Base-by-base conservation (phyloP, 1,140 invertebrate genomes). In the Rhyzopertha dominica region DNA sequence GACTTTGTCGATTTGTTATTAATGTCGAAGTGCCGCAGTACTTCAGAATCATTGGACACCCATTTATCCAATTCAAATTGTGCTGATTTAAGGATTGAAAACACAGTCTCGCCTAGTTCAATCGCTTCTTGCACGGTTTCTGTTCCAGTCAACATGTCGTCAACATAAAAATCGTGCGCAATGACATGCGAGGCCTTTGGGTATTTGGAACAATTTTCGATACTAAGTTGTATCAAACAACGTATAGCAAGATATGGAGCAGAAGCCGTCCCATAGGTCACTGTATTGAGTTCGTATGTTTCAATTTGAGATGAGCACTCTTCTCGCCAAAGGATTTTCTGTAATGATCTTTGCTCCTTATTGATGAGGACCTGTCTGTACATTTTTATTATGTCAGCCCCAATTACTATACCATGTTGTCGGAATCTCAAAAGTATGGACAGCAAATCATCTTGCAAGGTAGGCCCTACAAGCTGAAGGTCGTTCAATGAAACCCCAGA, bases 351-450 rank as follows among this genome's bases (percentile, higher is more conserved):
- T 25, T 66, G 58, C 20, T 61, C 47, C 12, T 30, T 8, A 17
- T 43, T 32, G 4, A 67, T 53, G 1, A 65, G 18, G 4, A 72
- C 56, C 40, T 68, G 65, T 5, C 68, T 35, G 42, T 69, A 75
- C 67, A 73, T 73, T 39, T 68, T 63, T 4, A 43, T 35, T 4
- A 72, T 61, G 24, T 72, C 69, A 2, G 56, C 59, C 8, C 29
- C 28, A 10, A 52, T 23, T 5, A 36, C 49, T 40, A 37, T 38
- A 18, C 13, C 14, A 22, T 48, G 28, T 12, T 20, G 19, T 9
- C 48, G 18, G 13, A 54, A 54, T 20, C 47, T n/a, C 3, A 39
- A 13, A 9, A 63, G 43, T 3, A 62, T 49, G 2, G 53, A 13
- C 8, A 53, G 35, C 5, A 62, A 43, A 16, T 50, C 44, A 9